Percentiles rank a stretch among this genome's conserved stretches.
Conservation (phyloP, 2,888 invertebrate genomes). For the Sinelater perroti region DNA sequence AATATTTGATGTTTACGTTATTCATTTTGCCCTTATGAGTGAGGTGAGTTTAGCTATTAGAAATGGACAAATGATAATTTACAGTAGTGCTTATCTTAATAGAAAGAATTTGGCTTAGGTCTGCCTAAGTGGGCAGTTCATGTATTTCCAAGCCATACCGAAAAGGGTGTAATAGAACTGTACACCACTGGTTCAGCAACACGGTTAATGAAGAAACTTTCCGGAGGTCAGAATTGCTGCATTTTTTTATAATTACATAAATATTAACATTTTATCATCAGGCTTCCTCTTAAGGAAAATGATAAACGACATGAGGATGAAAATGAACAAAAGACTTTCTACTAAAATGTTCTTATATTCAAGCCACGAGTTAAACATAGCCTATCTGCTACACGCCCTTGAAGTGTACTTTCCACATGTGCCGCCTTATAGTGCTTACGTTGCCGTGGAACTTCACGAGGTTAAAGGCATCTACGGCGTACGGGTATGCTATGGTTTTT, state of each 20-base stretch:
- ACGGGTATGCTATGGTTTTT: constrained; percentile 7
- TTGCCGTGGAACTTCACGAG: constrained; percentile 36
- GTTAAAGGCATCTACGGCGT: constrained; percentile 54
- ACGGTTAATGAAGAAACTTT: constrained; percentile 53
- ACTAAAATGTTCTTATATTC: constrained; percentile 65
- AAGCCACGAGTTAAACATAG: constrained; percentile 73
- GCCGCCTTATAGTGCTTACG: constrained; percentile 32
- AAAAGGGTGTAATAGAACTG: constrained; percentile 53
- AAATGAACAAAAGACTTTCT: constrained; percentile 30
- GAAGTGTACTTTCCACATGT: constrained; percentile 66
- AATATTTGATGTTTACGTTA: neutral
- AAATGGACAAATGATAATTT: neutral
- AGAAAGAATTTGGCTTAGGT: constrained; percentile 52
- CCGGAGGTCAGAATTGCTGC: constrained; percentile 55
- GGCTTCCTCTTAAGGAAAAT: constrained; percentile 63
- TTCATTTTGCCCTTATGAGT: neutral
- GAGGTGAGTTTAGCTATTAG: constrained; percentile 1
- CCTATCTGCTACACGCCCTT: constrained; percentile 67
- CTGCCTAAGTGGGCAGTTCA: constrained; percentile 59
- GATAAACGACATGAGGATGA: constrained; percentile 63
- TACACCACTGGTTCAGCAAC: constrained; percentile 57
- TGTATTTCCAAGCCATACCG: constrained; percentile 53
- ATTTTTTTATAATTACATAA: neutral
- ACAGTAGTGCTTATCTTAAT: constrained; percentile 14
- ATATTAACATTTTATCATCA: neutral